Evolutionary conservation across 1,140 invertebrate species (phyloP).

Genomic region (Trichogramma pretiosum): DNA sequence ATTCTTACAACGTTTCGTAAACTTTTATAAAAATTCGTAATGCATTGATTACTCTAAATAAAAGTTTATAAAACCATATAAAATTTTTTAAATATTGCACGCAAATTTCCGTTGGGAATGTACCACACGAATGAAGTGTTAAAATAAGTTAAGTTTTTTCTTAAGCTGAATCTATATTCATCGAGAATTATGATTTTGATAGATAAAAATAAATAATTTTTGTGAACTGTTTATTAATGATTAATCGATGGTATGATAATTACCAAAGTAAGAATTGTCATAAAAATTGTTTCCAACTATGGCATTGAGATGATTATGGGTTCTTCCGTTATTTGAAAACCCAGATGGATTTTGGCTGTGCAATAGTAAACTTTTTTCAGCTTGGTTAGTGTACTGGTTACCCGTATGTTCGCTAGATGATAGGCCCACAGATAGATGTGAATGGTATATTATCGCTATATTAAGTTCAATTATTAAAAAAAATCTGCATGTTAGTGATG

Average conservation of each 20-base stretch:
- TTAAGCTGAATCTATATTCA: too few relatives aligned
- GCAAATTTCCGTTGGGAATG: too few relatives aligned
- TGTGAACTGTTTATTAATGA: background rate
- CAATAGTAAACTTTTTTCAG: constrained; percentile 10
- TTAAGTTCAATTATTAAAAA: constrained; percentile 4
- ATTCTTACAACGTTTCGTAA: too few relatives aligned
- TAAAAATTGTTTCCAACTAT: constrained; percentile 4
- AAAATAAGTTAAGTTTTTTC: too few relatives aligned
- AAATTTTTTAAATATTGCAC: too few relatives aligned
- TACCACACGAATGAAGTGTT: too few relatives aligned
- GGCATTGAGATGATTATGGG: constrained; percentile 1
- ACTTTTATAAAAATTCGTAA: too few relatives aligned
- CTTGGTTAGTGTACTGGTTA: constrained; percentile 13
- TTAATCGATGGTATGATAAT: background rate
- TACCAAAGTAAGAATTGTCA: constrained; percentile 15
- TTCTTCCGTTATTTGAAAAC: background rate
- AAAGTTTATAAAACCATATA: too few relatives aligned
- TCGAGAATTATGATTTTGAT: too few relatives aligned
- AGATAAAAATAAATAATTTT: background rate
- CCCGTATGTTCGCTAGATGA: constrained; percentile 10
- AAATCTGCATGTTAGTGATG: background rate
- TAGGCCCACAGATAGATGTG: constrained; percentile 13
- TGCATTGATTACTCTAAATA: too few relatives aligned
- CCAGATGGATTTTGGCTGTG: background rate
- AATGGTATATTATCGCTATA: constrained; percentile 16